phyloP scores from a whole-genome alignment of 2,797 vertebrate species.

The Erethizon dorsatum region DNA sequence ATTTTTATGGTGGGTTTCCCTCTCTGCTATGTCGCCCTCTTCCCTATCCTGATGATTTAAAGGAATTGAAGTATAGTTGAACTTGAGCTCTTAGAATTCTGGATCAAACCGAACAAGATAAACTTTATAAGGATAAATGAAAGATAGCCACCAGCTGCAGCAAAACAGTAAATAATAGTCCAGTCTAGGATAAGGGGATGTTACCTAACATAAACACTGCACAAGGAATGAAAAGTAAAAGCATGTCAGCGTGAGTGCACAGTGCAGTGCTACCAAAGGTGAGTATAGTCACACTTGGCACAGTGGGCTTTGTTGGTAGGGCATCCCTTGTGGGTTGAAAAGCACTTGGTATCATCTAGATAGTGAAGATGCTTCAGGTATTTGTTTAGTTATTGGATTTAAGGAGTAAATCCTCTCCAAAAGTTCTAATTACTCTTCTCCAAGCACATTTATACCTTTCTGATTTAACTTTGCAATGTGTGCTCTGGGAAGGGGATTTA shows the following conservation, averaged over 20 bases:
- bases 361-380: constrained; percentile 30
- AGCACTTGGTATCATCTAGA: constrained; percentile 37
- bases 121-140: constrained; percentile 46
- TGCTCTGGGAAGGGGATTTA: background rate
- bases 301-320: constrained; percentile 23
- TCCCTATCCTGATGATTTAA: constrained; percentile 22
- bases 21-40: background rate
- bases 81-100: constrained; percentile 43
- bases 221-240: background rate
- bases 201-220: background rate
- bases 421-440: constrained; percentile 32
- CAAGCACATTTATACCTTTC: background rate
- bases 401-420: constrained; percentile 45
- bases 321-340: constrained; percentile 43
- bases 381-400: constrained; percentile 38
- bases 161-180: constrained; percentile 1
- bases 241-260: background rate
- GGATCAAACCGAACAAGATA: constrained; percentile 43
- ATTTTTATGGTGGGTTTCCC: background rate
- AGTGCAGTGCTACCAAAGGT: background rate
- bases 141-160: background rate
- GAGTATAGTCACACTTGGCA: background rate
- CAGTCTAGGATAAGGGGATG: background rate
- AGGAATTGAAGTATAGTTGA: constrained; percentile 27
- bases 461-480: constrained; percentile 1